Percentiles rank a stretch among this genome's conserved stretches.
Evolutionary conservation across 2,888 invertebrate species (phyloP).

Genomic region (Fissipunctia ypsillon): DNA sequence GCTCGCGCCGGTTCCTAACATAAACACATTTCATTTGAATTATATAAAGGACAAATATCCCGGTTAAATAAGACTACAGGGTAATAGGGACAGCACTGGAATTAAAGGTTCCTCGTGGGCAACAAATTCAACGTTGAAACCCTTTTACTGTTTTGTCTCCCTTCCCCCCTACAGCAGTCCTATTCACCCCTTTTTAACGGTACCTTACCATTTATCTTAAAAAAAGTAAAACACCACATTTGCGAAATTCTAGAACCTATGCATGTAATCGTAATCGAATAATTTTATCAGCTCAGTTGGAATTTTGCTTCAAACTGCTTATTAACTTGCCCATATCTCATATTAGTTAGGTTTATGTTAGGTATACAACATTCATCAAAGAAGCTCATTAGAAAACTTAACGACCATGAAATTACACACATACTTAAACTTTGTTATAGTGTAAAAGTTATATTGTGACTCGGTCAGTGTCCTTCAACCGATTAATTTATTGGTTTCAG

Average conservation of each 20-base stretch:
- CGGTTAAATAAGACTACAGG: not conserved
- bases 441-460: not conserved
- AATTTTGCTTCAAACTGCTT: not conserved
- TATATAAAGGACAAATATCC: not conserved
- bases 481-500: constrained; percentile 62
- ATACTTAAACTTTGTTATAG: not conserved
- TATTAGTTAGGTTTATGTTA: not conserved
- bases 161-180: not conserved
- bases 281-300: not conserved
- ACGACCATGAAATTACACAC: not conserved
- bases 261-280: not conserved
- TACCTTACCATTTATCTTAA: not conserved
- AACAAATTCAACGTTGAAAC: not conserved
- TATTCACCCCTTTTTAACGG: not conserved
- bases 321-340: not conserved
- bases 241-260: not conserved
- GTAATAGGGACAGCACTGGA: not conserved
- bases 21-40: not conserved
- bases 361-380: not conserved
- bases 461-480: not conserved
- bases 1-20: constrained; percentile 80
- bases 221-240: constrained; percentile 1
- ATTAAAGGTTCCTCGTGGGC: not conserved
- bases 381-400: not conserved
- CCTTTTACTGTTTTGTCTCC: not conserved